Evolutionary conservation across 1,140 invertebrate species (phyloP), one percentile per base, ranked within the genome.

Genomic region (Physella acuta): DNA sequence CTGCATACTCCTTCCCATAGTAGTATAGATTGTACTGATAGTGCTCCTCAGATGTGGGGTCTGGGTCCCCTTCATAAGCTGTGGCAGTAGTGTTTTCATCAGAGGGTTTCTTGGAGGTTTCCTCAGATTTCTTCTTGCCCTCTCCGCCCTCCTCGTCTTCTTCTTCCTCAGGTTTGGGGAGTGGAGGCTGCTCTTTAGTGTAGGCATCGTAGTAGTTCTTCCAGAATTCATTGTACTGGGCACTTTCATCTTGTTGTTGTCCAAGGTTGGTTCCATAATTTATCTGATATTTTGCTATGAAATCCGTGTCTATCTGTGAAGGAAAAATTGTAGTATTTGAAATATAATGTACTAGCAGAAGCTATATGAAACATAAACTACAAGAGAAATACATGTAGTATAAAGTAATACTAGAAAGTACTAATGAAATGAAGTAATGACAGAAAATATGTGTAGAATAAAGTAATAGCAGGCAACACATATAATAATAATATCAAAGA

Each of bases 281-380:
- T 89, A 98, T 91, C 86, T 98, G 95, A 87, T 99, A 99, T 62
- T 88, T 88, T 0, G 95, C 97, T 84, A 99, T 90, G 80, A 99
- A 99, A 75, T 98, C 94, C 79, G 97, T 94, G 87, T 98, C 94
- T 68, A 99, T 90, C 89, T 92, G 79, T 61, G 17, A 17, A 11
- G 1, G n/a, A 20, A 28, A 66, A 26, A 52, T 4, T 49, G 28
- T 0, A 52, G n/a, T 1, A 4, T 16, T 16, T 20, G n/a, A n/a
- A n/a, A n/a, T n/a, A n/a, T n/a, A n/a, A n/a, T n/a, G n/a, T n/a
- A n/a, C n/a, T n/a, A n/a, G n/a, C n/a, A n/a, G n/a, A n/a, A n/a
- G n/a, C n/a, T n/a, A n/a, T n/a, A n/a, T n/a, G n/a, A n/a, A n/a
- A n/a, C n/a, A n/a, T n/a, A n/a, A n/a, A n/a, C n/a, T n/a, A n/a